These are phyloP conservation scores for Philaethria dido DNA, from an alignment of 2,888 invertebrate genomes.

Conservation along the genomic window DNA sequence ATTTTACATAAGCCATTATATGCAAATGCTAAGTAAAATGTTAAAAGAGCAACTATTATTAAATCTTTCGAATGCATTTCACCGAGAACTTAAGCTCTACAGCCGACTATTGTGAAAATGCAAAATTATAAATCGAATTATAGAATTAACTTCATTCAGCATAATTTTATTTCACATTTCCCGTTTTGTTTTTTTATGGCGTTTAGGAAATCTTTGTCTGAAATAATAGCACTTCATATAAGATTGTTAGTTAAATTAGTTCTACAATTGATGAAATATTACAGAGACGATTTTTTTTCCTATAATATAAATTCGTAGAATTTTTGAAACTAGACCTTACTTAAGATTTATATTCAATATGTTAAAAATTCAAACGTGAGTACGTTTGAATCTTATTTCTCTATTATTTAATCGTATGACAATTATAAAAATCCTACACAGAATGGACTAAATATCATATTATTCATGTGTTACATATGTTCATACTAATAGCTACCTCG, in stretches of 20 bases:
- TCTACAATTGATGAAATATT: too few species aligned
- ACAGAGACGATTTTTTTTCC: too few species aligned
- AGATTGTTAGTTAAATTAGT: background rate
- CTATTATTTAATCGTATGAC: too few species aligned
- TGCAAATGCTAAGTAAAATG: slow-evolving; percentile 22
- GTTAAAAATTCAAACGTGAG: too few species aligned
- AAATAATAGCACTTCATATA: background rate
- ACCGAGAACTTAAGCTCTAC: slow-evolving; percentile 18
- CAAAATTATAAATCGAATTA: slow-evolving; percentile 24
- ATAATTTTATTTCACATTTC: slow-evolving; percentile 9
- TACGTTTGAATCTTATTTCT: too few species aligned
- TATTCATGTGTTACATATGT: background rate
- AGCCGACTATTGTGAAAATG: slow-evolving; percentile 21
- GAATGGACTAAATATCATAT: background rate
- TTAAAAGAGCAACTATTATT: slow-evolving; percentile 22
- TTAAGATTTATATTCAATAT: too few species aligned
- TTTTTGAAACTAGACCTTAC: too few species aligned
- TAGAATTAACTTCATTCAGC: slow-evolving; percentile 20
- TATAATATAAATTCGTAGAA: too few species aligned
- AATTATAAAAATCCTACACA: background rate
- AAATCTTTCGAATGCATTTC: slow-evolving; percentile 24
- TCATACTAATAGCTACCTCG: background rate
- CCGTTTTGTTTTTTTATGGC: slow-evolving; percentile 1
- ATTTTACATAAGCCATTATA: slow-evolving; percentile 20
- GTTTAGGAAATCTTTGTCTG: background rate